These are phyloP conservation scores for Amaurobius ferox DNA, from an alignment of 2,888 invertebrate species.

Conservation along the genomic window DNA sequence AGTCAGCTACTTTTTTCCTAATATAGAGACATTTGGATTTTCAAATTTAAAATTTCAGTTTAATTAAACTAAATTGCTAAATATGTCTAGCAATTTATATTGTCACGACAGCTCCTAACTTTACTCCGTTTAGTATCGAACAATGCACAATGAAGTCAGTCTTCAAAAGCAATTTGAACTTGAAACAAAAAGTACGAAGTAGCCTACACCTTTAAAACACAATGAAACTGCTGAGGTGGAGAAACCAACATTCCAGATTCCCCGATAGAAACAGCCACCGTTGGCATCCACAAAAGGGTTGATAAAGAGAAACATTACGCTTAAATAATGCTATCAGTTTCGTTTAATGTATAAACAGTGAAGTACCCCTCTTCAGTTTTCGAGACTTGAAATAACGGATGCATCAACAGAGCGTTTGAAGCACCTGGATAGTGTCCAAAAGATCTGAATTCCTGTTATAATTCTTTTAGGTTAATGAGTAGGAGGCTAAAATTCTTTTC, in stretches of 20 bases:
- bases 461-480: slow-evolving; percentile 59
- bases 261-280: not conserved
- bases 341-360: not conserved
- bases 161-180: no score
- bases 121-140: no score
- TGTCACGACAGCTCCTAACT: no score
- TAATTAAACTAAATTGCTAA: no score
- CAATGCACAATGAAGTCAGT: no score
- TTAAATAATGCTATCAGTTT: not conserved
- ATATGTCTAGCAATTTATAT: no score
- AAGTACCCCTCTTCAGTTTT: not conserved
- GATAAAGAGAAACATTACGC: not conserved
- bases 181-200: no score
- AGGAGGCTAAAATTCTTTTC: slow-evolving; percentile 26
- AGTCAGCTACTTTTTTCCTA: no score
- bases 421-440: slow-evolving; percentile 44
- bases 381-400: slow-evolving; percentile 19
- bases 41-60: no score
- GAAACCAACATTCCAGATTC: not conserved
- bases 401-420: not conserved
- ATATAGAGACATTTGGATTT: no score
- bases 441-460: slow-evolving; percentile 51
- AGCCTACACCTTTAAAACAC: no score
- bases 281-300: not conserved
- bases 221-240: not conserved